Base-by-base conservation (phyloP, 2,797 vertebrate species). In the Sarcophilus harrisii region DNA sequence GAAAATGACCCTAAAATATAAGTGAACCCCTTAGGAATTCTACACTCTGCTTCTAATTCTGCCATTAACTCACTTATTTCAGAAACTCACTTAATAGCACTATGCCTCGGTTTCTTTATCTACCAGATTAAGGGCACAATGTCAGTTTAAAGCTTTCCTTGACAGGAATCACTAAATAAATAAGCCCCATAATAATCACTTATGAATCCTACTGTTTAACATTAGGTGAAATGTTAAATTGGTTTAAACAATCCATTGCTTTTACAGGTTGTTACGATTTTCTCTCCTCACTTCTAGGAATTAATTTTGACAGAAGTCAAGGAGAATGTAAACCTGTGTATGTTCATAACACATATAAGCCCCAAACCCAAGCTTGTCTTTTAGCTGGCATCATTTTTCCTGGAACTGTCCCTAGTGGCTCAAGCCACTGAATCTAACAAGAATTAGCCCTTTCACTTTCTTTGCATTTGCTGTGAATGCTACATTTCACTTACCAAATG, bases 81-180 rank as follows among this genome's bases (percentile, higher is more conserved):
- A 95, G 73, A 54, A 57, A 89, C 11, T 94, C 5, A 62, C 38
- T 57, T 54, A 62, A 29, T 0, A 94, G 66, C 91, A 90, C 60
- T 91, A 18, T 45, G 94, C 94, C 98, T 97, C 92, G 59, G 91
- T 97, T 93, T 97, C 95, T 92, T 91, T 93, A 45, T 92, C 29
- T 81, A 81, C 87, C n/a, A 87, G 90, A 89, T 28, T 92, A 8
- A 49, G 58, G 73, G 30, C 62, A 29, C 57, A 66, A 95, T n/a
- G 45, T 38, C 57, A 29, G 2, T 60, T 54, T 58, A 18, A 94
- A 89, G 59, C 96, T 58, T 87, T 92, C 87, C 87, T 59, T 59
- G 62, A 93, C 57, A 93, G 52, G 62, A 97, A 73, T 49, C 59
- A 92, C 73, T 81, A 55, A 90, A 90, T 24, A 57, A 55, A 95